Evolutionary conservation across 2,113 vertebrate species (phyloP), one percentile per base, ranked within the genome.

Genomic region (Austrofundulus limnaeus): DNA sequence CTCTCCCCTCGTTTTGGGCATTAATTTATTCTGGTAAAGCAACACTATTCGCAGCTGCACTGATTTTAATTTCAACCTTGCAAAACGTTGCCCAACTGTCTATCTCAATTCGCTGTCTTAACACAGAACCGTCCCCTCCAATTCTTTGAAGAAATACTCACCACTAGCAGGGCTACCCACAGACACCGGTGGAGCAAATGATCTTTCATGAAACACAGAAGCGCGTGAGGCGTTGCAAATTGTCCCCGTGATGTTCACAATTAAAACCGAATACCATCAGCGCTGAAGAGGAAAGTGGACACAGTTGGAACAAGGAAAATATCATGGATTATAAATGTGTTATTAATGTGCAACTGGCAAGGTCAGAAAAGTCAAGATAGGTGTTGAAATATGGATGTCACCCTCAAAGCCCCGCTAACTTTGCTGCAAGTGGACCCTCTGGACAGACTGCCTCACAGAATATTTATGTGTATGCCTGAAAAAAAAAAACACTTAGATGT

Each of bases 311-410:
- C 90, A 91, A 87, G 89, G 60, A 73, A 81, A 73, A 83, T 75
- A 90, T 88, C 68, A 91, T 91, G 85, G 89, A 89, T 90, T 89
- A 90, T 90, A 89, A 88, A 92, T 91, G 90, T 88, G 89, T 89
- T 92, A 91, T 92, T 90, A 91, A 90, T 88, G 87, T 70, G 66
- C 74, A 86, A 84, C 78, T 43, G 75, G 80, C 88, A 90, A 90
- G 90, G 91, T 91, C 84, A 47, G 78, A 53, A 62, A 88, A 87
- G 87, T 88, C 86, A 87, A 88, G 85, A 81, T 84, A 80, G 72
- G 85, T 89, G 86, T 86, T 88, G 88, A 90, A 91, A 87, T 87
- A 89, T 89, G 88, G 82, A 89, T 85, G 72, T 79, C 72, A 74
- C 61, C 75, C 78, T 85, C 76, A 85, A 86, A 81, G 81, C 84